Percentiles rank a stretch among this genome's conserved stretches.
Conservation (phyloP, 2,113 vertebrate genomes). For the Sakesphorus luctuosus region DNA sequence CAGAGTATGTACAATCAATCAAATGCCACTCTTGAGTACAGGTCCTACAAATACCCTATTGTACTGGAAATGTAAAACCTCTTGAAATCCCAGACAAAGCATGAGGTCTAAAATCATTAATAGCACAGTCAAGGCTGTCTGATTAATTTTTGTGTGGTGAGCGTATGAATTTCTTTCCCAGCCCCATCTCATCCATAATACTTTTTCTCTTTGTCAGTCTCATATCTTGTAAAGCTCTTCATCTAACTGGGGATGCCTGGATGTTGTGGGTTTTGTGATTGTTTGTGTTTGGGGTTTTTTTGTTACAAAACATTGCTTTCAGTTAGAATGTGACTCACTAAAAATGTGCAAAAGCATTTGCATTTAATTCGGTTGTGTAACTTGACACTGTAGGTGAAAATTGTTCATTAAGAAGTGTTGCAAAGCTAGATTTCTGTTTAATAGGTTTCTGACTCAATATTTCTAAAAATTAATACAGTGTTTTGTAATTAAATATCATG, state of each 20-base stretch:
- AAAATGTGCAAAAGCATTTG: neutral
- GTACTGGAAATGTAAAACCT: constrained; percentile 27
- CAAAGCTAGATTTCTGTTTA: neutral
- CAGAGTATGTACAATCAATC: constrained; percentile 7
- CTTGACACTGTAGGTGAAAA: neutral
- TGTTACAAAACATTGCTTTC: neutral
- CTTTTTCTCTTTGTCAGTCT: neutral
- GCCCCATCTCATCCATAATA: neutral
- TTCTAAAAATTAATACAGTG: neutral
- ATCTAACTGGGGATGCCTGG: neutral
- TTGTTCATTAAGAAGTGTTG: constrained; percentile 12
- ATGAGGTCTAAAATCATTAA: constrained; percentile 30
- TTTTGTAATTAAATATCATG: neutral
- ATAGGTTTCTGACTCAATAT: neutral
- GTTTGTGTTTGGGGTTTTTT: neutral
- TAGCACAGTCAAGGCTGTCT: neutral
- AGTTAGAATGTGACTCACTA: neutral
- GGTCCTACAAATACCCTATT: constrained; percentile 19
- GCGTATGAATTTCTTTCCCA: constrained; percentile 5
- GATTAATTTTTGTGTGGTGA: constrained; percentile 38
- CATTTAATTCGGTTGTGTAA: neutral
- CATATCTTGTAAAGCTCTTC: neutral
- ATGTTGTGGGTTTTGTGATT: neutral
- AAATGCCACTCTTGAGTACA: constrained; percentile 30
- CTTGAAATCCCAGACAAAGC: constrained; percentile 23